Evolutionary conservation across 2,797 vertebrate species (phyloP).

Genomic region (Mormyrops attenuatus): DNA sequence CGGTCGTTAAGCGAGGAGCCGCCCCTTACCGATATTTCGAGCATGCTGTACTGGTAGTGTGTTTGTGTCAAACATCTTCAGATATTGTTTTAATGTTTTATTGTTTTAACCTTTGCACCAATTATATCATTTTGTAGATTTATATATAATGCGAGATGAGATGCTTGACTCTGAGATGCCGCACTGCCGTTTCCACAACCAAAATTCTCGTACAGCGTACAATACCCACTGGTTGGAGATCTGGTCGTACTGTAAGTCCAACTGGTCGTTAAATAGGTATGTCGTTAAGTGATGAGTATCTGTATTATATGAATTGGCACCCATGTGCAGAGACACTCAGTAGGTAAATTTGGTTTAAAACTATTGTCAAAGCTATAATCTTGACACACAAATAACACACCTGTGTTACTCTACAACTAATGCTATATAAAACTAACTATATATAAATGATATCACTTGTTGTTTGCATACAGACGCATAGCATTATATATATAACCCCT

Average conservation of each 20-base stretch:
- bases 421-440: background rate
- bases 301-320: background rate
- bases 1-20: background rate
- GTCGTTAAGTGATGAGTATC: background rate
- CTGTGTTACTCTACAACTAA: background rate
- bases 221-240: background rate
- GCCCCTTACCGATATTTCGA: too few relatives aligned
- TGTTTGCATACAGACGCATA: background rate
- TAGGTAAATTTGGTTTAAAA: background rate
- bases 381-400: background rate
- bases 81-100: background rate
- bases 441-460: background rate
- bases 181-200: background rate
- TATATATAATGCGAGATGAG: background rate
- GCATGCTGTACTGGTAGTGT: too few relatives aligned
- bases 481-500: background rate
- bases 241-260: background rate
- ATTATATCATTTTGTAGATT: background rate
- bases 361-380: background rate
- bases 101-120: background rate
- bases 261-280: background rate
- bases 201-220: background rate
- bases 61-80: background rate
- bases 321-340: background rate
- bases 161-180: background rate